A percentile compares a stretch with the other conserved stretches of the same genome.
Conservation (phyloP, 2,113 vertebrate genomes). For the Trinectes maculatus region DNA sequence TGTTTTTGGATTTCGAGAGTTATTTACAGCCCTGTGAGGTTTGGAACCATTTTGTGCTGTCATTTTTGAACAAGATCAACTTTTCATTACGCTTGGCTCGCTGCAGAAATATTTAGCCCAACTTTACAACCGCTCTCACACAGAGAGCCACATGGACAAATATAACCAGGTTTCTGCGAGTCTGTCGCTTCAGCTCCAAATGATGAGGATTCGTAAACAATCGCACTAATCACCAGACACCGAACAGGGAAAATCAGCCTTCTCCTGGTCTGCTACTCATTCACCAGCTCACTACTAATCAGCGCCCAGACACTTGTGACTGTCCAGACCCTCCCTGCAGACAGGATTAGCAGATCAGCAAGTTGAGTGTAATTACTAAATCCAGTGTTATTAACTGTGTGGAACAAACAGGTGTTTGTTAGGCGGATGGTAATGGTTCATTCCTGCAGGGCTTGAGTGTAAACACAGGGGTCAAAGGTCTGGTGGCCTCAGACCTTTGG, state of each 20-base stretch:
- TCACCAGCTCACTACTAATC: constrained; percentile 58
- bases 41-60: neutral
- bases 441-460: constrained; percentile 56
- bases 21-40: neutral
- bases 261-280: constrained; percentile 66
- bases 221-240: constrained; percentile 58
- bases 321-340: constrained; percentile 69
- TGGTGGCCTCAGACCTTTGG: constrained; percentile 39
- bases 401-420: constrained; percentile 77
- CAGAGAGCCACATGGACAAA: neutral
- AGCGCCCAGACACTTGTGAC: constrained; percentile 58
- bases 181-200: constrained; percentile 20
- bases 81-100: neutral
- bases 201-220: constrained; percentile 54
- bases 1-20: neutral
- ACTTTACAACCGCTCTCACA: neutral
- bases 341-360: constrained; percentile 69
- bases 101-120: neutral
- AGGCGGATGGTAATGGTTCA: constrained; percentile 26
- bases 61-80: neutral
- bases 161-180: neutral
- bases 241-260: constrained; percentile 55
- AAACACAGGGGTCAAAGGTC: constrained; percentile 68
- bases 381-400: constrained; percentile 16
- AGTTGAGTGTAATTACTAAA: constrained; percentile 47